Base-by-base conservation (phyloP, 35 echinoderm and acorn worm genomes). In the Ophiothrix spiculata region DNA sequence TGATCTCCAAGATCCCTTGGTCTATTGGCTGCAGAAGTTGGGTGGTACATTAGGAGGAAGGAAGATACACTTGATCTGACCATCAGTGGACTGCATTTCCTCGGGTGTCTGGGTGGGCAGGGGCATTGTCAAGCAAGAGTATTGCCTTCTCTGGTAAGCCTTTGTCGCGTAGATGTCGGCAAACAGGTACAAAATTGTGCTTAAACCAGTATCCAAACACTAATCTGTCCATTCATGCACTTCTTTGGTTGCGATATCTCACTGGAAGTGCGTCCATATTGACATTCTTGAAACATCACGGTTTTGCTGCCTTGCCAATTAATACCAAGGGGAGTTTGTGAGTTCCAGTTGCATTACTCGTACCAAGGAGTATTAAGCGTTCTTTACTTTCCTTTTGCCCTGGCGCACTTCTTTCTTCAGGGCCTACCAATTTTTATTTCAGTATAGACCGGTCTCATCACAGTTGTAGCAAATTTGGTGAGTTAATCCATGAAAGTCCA, bases 141-240 rank as follows among this genome's bases (percentile, higher is more conserved):
- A 85, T 28, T 4, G 83, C 83, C 56, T 85, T 85, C 32, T 1
- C 0, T 36, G 49, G 49, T 32, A 85, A 46, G 19, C 83, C 36
- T 4, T 38, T 38, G 14, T 63, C 12, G 13, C 4, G 33, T 29
- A 35, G 21, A 85, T 74, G 60, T 15, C 23, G 32, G 25, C 83
- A 60, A 37, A 85, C 83, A 75, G 83, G 83, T 2, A 85, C 83
- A 38, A 85, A 85, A 38, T 85, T 14, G 2, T 85, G 14, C 28
- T 74, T 32, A 37, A 83, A 83, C 56, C 81, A 83, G 8, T 54
- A 11, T 39, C 17, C 19, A 41, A 83, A 83, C 1, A 60, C 28
- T 32, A 75, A 3, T 2, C 81, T 37, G 32, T 64, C 36, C 81
- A 83, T 83, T 41, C 81, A 83, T 6, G 81, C 81, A 32, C 32